Percentiles rank a stretch among this genome's conserved stretches.
Conservation (phyloP, 2,797 vertebrate genomes). For the Chelidonichthys spinosus region DNA sequence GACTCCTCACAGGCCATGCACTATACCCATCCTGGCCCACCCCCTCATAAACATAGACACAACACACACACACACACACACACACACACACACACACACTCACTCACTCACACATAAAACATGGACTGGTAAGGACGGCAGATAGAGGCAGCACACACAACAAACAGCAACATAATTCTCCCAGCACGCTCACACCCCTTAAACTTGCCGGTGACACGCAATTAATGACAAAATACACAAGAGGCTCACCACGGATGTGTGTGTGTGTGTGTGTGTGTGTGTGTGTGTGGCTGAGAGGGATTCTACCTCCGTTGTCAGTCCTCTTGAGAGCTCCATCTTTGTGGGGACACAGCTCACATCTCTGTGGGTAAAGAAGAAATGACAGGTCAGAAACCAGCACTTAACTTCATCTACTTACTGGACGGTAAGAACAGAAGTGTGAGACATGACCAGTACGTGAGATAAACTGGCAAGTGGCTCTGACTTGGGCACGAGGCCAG, state of each 20-base stretch:
- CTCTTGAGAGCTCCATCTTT: conserved; percentile 99
- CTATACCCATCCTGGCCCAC: conserved; percentile 78
- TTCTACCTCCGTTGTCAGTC: conserved; percentile 97
- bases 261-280: conserved; percentile 27
- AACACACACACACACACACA: conserved; percentile 37
- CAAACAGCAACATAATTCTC: conserved; percentile 79
- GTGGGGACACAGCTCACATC: conserved; percentile 98
- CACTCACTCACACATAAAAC: conserved; percentile 33
- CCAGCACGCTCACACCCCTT: conserved; percentile 73
- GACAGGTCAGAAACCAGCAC: conserved; percentile 36
- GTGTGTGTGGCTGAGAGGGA: conserved; percentile 21
- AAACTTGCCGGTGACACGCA: conserved; percentile 75
- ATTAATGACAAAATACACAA: conserved; percentile 78
- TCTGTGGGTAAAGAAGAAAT: conserved; percentile 82
- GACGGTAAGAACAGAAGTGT: conserved; percentile 26
- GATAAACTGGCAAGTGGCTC: conserved; percentile 7
- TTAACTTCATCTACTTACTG: conserved; percentile 7
- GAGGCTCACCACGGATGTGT: conserved; percentile 47
- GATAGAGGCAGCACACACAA: conserved; percentile 62
- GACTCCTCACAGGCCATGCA: conserved; percentile 82
- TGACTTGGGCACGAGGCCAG: conserved; percentile 25
- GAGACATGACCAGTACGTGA: conserved; percentile 22
- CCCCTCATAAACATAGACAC: conserved; percentile 81
- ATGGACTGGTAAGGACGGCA: conserved; percentile 16
- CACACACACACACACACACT: conserved; percentile 40